phyloP scores from a whole-genome alignment of 2,888 invertebrate genomes.

The Dorcus hopei region DNA sequence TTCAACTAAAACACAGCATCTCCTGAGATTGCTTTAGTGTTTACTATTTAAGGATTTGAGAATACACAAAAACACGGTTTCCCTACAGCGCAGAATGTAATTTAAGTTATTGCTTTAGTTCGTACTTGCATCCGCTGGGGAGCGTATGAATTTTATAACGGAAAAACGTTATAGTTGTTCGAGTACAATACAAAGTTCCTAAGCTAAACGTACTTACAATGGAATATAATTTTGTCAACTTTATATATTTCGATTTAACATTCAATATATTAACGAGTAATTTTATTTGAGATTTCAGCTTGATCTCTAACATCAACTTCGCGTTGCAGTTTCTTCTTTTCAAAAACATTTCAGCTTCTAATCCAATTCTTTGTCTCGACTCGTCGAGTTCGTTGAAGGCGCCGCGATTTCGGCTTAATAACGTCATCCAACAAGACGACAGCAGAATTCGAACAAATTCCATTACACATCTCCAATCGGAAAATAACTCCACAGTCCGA shows the following conservation, averaged over 20 bases:
- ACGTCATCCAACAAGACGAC: neutral
- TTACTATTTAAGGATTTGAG: constrained; percentile 1
- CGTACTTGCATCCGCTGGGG: neutral
- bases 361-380: too few relatives aligned
- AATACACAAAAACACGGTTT: neutral
- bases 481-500: neutral
- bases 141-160: too few relatives aligned
- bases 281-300: too few relatives aligned
- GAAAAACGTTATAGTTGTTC: too few relatives aligned
- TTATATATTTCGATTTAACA: too few relatives aligned
- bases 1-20: neutral
- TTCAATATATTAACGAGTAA: too few relatives aligned
- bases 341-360: too few relatives aligned
- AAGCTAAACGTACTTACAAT: too few relatives aligned
- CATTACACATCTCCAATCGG: neutral
- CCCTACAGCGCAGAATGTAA: neutral
- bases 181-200: too few relatives aligned
- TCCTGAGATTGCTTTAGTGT: neutral
- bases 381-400: neutral
- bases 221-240: too few relatives aligned
- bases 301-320: too few relatives aligned
- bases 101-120: constrained; percentile 3
- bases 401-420: neutral
- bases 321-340: too few relatives aligned
- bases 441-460: neutral